Evolutionary conservation across 2,888 invertebrate genomes (phyloP), one percentile per base, ranked within the genome.

Genomic region (Nomada ruficornis): DNA sequence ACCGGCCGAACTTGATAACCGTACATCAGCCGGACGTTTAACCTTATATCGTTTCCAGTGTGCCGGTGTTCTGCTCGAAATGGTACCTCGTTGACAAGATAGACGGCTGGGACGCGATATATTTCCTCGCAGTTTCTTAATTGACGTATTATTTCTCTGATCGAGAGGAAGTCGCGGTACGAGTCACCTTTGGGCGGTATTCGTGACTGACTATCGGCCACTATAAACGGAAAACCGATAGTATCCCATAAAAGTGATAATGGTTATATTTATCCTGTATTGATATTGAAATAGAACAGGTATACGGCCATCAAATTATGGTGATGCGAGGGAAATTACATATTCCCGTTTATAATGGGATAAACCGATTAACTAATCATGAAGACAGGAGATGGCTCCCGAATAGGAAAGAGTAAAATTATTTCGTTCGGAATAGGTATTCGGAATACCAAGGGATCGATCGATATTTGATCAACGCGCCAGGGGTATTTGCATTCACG

Each of bases 1-100:
- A 70, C 79, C 68, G 54, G 55, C 10, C 44, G 5, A 10, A 68
- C 50, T 57, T 67, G 80, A 78, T 63, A 81, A 55, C 64, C 79
- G 62, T 47, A 18, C 67, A 68, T 74, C 74, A 20, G 10, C 36
- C 13, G 29, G 52, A 62, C 65, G 54, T 71, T 70, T 47, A 54
- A 67, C 65, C 70, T 55, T 70, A 62, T 47, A 67, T 36, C 73
- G 36, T 29, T 62, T 59, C n/a, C 42, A 20, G 47, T 13, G 44
- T 18, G 52, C 20, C 47, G 52, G 29, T 73, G 60, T 74, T 47
- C n/a, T 54, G 36, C 57, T 63, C 23, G 23, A 47, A 60, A 60
- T 26, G 68, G 42, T 2, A 59, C 23, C 59, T 11, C 11, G 69
- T 18, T 15, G 18, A 13, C 7, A 15, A 11, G n/a, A n/a, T 13